Evolutionary conservation across 2,797 vertebrate genomes (phyloP).

Genomic region (Ptychobarbus kaznakovi): DNA sequence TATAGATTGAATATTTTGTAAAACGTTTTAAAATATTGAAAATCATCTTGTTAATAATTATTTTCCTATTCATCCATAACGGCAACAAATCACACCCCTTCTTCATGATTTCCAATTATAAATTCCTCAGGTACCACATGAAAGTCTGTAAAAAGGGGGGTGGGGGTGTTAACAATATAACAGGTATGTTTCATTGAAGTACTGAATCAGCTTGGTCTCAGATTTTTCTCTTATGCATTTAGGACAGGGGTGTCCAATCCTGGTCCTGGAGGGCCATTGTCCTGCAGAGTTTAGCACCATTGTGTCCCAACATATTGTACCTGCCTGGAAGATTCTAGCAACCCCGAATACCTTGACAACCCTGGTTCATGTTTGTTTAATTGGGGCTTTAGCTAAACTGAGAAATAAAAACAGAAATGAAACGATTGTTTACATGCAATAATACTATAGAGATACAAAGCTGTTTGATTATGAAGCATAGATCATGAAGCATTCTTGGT

Average conservation of each 20-base stretch:
- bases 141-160: too few species aligned
- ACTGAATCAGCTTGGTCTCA: not conserved
- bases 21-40: too few species aligned
- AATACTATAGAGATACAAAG: not conserved
- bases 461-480: not conserved
- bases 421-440: not conserved
- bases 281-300: not conserved
- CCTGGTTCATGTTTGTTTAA: not conserved
- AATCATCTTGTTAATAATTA: too few species aligned
- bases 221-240: not conserved
- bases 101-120: too few species aligned
- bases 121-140: too few species aligned
- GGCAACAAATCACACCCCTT: too few species aligned
- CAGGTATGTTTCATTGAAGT: not conserved
- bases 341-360: too few species aligned
- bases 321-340: not conserved
- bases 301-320: not conserved
- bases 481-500: not conserved
- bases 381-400: not conserved
- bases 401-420: not conserved
- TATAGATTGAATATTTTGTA: too few species aligned
- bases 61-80: too few species aligned
- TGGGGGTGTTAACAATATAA: not conserved
- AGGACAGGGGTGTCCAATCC: not conserved
- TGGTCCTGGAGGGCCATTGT: not conserved